These are phyloP conservation scores for Salvator merianae DNA, from an alignment of 2,113 vertebrate genomes.

Conservation along the genomic window DNA sequence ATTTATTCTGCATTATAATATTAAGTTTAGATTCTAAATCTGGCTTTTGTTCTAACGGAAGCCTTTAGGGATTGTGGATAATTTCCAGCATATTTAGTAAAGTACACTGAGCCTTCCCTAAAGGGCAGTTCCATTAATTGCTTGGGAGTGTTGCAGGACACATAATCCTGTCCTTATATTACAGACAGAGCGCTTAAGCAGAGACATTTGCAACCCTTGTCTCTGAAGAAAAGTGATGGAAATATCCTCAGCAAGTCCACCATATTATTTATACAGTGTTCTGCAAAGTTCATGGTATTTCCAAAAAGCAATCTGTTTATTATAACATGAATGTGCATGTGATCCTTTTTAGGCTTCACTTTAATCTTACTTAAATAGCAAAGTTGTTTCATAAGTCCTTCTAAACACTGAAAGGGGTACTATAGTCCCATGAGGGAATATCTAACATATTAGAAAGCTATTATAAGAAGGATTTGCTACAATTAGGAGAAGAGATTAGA, in stretches of 20 bases:
- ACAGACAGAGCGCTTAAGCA: conserved; percentile 29
- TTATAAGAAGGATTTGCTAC: conserved; percentile 59
- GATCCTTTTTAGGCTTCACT: conserved; percentile 36
- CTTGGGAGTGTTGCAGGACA: conserved; percentile 42
- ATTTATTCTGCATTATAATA: conserved; percentile 56
- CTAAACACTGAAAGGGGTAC: conserved; percentile 42
- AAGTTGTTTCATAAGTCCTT: conserved; percentile 60
- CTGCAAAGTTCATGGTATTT: conserved; percentile 59
- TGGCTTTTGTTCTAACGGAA: conserved; percentile 51
- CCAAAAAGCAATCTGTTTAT: conserved; percentile 50
- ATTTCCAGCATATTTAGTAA: conserved; percentile 58
- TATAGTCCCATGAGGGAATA: conserved; percentile 33
- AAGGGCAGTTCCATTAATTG: conserved; percentile 67
- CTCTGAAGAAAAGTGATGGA: conserved; percentile 26
- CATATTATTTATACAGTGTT: conserved; percentile 53
- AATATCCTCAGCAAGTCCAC: conserved; percentile 10
- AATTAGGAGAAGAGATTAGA: conserved; percentile 55
- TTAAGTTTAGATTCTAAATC: conserved; percentile 61
- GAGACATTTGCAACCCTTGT: conserved; percentile 6
- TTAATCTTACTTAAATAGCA: conserved; percentile 65
- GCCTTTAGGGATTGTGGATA: conserved; percentile 57
- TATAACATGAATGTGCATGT: conserved; percentile 38
- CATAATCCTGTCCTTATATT: conserved; percentile 55
- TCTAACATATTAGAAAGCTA: conserved; percentile 37
- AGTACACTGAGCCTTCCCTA: conserved; percentile 57